Base-by-base conservation (phyloP, 2,797 vertebrate genomes). In the Darevskia nairensis region DNA sequence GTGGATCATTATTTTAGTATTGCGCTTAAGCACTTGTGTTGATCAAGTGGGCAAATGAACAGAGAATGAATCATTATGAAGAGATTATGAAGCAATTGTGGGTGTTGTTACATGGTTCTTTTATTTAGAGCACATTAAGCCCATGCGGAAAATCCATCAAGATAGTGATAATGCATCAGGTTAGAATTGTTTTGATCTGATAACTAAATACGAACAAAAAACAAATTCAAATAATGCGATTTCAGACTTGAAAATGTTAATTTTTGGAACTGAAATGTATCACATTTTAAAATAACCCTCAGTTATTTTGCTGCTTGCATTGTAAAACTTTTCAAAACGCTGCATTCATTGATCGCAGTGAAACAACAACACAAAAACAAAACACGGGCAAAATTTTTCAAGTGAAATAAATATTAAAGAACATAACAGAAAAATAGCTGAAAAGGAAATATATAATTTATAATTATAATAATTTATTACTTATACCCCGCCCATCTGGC, bases 21-120 rank as follows among this genome's bases (percentile, higher is more conserved):
- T 91, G 85, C 3, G 0, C 10, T 90, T 91, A 94, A 93, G n/a
- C 87, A 91, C 88, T 89, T 91, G 92, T 93, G 90, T 93, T 91
- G 88, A 94, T 92, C 84, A 0, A 41, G 15, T 88, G 64, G 71
- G 86, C 76, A 92, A 94, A 88, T 88, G 81, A 90, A 89, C 76
- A 92, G 89, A 2, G 90, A 87, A 78, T 55, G 89, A 89, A 32
- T 68, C 94, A 93, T 90, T 92, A 93, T 89, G 92, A 88, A 66
- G 11, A 74, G 64, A 29, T 71, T 75, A 85, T 85, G 25, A 89
- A 85, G 88, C 46, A 81, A 89, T 29, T 55, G 19, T 50, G 72
- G 29, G 66, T 82, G 41, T 21, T 55, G 23, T 61, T 81, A 8
- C 29, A 72, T 35, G 71, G 23, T 46, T 89, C 55, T 85, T 6